Conservation (phyloP, 2,797 vertebrate species). For the Vultur gryphus region DNA sequence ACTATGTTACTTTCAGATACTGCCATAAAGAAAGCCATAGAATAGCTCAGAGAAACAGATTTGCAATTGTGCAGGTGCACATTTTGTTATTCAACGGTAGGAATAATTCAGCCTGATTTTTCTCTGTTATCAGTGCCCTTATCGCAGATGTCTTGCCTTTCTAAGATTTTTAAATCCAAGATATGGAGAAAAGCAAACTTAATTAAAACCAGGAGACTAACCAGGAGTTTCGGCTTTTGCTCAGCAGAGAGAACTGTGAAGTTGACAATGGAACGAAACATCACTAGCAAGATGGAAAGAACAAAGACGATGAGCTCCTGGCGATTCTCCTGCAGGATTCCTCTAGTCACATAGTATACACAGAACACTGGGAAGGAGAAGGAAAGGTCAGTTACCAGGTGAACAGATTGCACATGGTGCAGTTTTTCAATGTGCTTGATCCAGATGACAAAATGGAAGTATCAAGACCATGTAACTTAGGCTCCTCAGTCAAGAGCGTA, state of each 20-base stretch:
- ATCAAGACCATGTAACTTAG: rapidly evolving
- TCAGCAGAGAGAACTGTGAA: constrained; percentile 70
- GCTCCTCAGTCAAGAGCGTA: rapidly evolving
- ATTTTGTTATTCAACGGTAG: neutral
- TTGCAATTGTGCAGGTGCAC: neutral
- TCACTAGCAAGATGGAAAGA: constrained; percentile 75
- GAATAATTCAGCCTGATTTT: neutral
- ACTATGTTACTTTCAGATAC: neutral
- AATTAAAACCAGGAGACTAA: constrained; percentile 33
- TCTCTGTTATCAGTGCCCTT: neutral
- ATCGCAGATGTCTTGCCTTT: neutral
- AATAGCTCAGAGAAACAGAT: neutral
- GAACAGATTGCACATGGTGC: neutral
- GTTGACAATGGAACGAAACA: constrained; percentile 83
- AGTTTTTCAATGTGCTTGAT: rapidly evolving
- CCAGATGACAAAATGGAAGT: neutral
- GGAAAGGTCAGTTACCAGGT: neutral
- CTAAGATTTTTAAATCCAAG: neutral
- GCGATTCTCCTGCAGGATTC: constrained; percentile 85
- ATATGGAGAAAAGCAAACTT: neutral
- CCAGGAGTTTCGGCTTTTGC: constrained; percentile 73
- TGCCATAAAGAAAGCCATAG: neutral
- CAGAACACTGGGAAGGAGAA: constrained; percentile 79
- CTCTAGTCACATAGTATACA: constrained; percentile 82
- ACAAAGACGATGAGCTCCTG: constrained; percentile 83